Evolutionary conservation across 2,888 invertebrate genomes (phyloP).

Genomic region (Gortyna flavago): DNA sequence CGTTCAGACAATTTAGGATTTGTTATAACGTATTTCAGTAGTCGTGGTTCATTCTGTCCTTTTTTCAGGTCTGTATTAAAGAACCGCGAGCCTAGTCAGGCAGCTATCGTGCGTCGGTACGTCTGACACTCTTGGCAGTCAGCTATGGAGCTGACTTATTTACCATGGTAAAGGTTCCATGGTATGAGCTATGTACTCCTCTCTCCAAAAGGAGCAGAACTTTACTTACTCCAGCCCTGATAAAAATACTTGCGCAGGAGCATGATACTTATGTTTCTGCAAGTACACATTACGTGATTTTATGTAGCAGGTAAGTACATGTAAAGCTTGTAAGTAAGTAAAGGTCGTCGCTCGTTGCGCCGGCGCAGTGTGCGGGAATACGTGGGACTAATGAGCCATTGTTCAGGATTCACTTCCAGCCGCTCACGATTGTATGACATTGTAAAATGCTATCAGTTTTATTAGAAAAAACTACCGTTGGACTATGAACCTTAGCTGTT

Average conservation of each 20-base stretch:
- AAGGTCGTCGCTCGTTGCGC: slow-evolving; percentile 55
- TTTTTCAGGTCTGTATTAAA: background rate
- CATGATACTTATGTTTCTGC: background rate
- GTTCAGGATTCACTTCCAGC: slow-evolving; percentile 64
- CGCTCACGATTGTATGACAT: slow-evolving; percentile 55
- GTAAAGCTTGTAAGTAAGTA: slow-evolving; percentile 22
- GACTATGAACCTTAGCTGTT: slow-evolving; percentile 5
- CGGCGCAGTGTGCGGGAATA: slow-evolving; percentile 36
- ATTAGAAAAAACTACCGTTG: background rate
- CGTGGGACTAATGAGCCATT: slow-evolving; percentile 70
- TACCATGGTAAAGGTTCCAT: background rate
- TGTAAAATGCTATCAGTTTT: slow-evolving; percentile 43
- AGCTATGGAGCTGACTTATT: background rate
- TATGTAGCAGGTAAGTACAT: background rate
- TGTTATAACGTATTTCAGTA: background rate
- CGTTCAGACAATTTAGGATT: background rate
- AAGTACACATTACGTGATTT: background rate
- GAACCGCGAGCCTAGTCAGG: background rate
- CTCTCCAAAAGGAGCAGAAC: background rate
- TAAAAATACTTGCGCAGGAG: background rate
- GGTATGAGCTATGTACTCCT: background rate
- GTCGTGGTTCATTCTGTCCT: background rate
- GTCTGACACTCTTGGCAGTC: no score
- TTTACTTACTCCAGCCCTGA: background rate
- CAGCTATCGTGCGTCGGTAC: background rate